Conservation (phyloP, 2,797 vertebrate species). For the Tadarida brasiliensis region DNA sequence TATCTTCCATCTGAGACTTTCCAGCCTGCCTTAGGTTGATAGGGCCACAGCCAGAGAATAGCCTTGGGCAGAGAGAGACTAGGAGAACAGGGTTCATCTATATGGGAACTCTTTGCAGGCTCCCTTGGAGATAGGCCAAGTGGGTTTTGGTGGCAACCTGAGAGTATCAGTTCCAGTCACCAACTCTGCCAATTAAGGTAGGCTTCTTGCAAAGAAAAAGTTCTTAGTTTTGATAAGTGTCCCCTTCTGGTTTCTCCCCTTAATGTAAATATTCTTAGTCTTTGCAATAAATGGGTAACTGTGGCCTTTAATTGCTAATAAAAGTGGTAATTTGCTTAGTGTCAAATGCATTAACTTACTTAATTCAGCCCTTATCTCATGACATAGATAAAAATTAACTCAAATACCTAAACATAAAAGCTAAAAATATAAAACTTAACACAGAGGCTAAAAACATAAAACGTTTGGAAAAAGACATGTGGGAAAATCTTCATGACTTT, state of each 20-base stretch:
- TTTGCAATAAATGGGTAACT: background rate
- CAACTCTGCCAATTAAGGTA: background rate
- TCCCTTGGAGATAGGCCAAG: background rate
- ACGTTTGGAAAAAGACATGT: background rate
- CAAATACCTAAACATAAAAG: background rate
- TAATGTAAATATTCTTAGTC: constrained; percentile 1
- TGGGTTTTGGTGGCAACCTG: background rate
- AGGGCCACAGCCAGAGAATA: background rate
- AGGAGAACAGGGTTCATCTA: background rate
- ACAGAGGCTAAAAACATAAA: background rate
- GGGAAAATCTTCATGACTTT: background rate
- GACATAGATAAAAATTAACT: background rate
- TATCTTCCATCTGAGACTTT: background rate
- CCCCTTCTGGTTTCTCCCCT: background rate
- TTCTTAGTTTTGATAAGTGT: background rate
- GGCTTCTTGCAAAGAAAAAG: background rate
- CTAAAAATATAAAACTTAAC: background rate
- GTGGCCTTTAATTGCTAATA: background rate
- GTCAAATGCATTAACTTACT: constrained; percentile 1
- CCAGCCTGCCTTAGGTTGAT: background rate
- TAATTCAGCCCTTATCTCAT: background rate
- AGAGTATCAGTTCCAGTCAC: background rate
- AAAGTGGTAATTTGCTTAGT: background rate
- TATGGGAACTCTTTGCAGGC: background rate
- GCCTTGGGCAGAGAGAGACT: background rate